A percentile compares a stretch with the other conserved stretches of the same genome.
Evolutionary conservation across 1,140 invertebrate genomes (phyloP).

Genomic region (Lanistes nyassanus): DNA sequence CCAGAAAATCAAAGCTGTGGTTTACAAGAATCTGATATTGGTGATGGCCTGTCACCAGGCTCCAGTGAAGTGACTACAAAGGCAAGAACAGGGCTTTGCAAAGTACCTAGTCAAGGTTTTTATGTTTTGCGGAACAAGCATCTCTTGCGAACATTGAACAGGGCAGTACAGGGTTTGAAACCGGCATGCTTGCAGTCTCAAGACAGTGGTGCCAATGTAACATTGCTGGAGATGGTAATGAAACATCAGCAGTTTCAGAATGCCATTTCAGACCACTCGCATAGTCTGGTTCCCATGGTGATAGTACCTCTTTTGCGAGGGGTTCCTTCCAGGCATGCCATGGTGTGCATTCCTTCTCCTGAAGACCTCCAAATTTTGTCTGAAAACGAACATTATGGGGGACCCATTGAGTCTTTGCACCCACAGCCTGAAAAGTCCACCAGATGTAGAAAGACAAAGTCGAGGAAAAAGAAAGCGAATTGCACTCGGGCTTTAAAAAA

Average conservation of each 20-base stretch:
- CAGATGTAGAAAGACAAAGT: conserved; percentile 38
- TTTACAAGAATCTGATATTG: no score
- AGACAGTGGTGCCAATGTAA: no score
- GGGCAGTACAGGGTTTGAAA: no score
- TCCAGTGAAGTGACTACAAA: no score
- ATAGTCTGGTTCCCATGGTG: conserved; percentile 62
- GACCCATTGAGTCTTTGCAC: conserved; percentile 71
- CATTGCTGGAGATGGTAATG: no score
- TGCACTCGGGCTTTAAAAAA: no score
- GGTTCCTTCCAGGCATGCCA: conserved; percentile 45
- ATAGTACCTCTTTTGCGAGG: conserved; percentile 50
- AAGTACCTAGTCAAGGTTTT: no score
- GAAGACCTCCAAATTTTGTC: conserved; percentile 69
- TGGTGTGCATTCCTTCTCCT: conserved; percentile 68
- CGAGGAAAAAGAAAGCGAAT: conserved; percentile 61
- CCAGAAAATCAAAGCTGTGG: no score
- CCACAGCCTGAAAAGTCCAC: conserved; percentile 68
- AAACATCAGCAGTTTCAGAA: neutral
- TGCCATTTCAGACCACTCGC: conserved; percentile 69
- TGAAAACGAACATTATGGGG: conserved; percentile 61
- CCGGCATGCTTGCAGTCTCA: no score
- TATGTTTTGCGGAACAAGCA: conserved; percentile 40
- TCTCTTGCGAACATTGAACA: conserved; percentile 13
- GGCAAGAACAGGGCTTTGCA: no score
- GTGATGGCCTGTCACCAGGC: no score